A percentile compares a stretch with the other conserved stretches of the same genome.
These are phyloP conservation scores for Eulemur rubriventer DNA, from an alignment of 2,797 vertebrate genomes.

Conservation along the genomic window DNA sequence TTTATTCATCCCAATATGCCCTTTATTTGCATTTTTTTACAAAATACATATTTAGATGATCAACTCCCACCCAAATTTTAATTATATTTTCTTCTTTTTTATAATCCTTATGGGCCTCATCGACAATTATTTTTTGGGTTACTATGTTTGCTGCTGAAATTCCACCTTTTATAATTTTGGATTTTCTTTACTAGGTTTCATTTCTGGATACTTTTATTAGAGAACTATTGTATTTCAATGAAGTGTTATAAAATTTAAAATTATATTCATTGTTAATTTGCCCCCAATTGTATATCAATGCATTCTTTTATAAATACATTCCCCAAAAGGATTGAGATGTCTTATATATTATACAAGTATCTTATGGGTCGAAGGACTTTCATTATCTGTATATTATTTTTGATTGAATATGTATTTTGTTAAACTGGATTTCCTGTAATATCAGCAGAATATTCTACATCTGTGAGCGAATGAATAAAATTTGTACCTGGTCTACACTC, in stretches of 20 bases:
- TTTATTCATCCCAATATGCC: not conserved
- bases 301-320: not conserved
- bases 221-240: not conserved
- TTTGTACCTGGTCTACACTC: slow-evolving; percentile 16
- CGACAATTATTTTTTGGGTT: not conserved
- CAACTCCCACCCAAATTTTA: not conserved
- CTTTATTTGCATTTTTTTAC: slow-evolving; percentile 3
- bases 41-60: not conserved
- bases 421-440: not conserved
- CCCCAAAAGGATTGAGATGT: not conserved
- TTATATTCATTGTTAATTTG: slow-evolving; percentile 9
- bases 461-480: slow-evolving; percentile 45
- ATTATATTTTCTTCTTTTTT: slow-evolving; percentile 19
- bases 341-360: not conserved
- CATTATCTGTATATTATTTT: not conserved
- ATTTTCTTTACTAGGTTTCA: not conserved
- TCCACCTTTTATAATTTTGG: not conserved
- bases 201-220: slow-evolving; percentile 31
- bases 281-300: not conserved
- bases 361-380: not conserved
- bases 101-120: not conserved
- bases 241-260: not conserved
- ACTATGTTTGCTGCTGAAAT: not conserved
- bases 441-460: not conserved
- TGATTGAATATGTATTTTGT: not conserved